A percentile compares a stretch with the other conserved stretches of the same genome.
These are phyloP conservation scores for Polietes domitor DNA, from an alignment of 2,888 invertebrate genomes.

Conservation along the genomic window DNA sequence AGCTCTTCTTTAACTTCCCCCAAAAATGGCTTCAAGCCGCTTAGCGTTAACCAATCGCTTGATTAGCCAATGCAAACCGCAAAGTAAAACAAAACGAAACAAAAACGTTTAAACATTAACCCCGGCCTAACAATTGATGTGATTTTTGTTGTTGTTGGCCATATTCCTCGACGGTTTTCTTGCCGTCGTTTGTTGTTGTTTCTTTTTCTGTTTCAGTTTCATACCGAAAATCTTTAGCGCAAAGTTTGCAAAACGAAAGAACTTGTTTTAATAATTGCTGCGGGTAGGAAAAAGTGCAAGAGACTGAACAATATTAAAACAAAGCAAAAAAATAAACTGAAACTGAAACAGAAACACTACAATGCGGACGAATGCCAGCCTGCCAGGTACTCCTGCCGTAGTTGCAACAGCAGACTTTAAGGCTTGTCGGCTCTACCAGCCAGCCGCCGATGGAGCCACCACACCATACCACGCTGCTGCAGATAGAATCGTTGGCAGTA, in stretches of 20 bases:
- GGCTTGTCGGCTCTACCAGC: constrained; percentile 1
- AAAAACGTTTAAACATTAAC: constrained; percentile 13
- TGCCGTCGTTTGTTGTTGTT: constrained; percentile 22
- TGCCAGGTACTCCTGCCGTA: not conserved
- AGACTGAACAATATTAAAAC: not conserved
- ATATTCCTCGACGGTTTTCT: not conserved
- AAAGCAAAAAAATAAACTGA: not conserved
- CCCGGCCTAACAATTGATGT: constrained; percentile 16
- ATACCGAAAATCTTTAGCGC: not conserved
- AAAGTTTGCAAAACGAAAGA: constrained; percentile 9
- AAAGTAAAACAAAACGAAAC: too few species aligned
- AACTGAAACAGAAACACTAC: constrained; percentile 1
- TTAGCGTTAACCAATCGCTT: constrained; percentile 31
- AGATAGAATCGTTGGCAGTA: constrained; percentile 48
- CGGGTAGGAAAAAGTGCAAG: constrained; percentile 24
- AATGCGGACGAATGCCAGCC: not conserved
- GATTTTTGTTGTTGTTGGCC: not conserved
- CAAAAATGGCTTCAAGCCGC: constrained; percentile 8
- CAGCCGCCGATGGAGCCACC: constrained; percentile 12
- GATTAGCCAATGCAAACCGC: constrained; percentile 22
- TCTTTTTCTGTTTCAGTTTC: too few species aligned
- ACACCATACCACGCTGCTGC: constrained; percentile 3
- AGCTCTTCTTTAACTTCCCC: not conserved
- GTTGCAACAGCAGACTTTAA: constrained; percentile 1
- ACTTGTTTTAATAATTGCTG: constrained; percentile 46